A percentile compares a stretch with the other conserved stretches of the same genome.
These are phyloP conservation scores for Empidonax alnorum DNA, from an alignment of 2,113 vertebrate species.

Conservation along the genomic window DNA sequence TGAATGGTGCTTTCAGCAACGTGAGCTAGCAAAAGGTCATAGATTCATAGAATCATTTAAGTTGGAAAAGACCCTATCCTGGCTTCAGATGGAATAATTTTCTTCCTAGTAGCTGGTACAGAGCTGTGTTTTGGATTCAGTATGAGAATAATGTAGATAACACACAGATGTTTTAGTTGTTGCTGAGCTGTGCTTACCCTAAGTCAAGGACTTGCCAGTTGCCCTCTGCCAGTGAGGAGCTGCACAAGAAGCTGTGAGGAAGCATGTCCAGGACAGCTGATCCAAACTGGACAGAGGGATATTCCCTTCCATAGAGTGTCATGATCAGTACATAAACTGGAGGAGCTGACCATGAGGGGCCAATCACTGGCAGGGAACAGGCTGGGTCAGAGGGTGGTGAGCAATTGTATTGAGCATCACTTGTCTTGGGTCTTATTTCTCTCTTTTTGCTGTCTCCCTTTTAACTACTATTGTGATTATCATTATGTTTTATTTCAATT, in stretches of 20 bases:
- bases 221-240: not conserved
- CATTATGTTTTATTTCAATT: not conserved
- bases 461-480: not conserved
- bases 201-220: not conserved
- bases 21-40: not conserved
- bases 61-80: not conserved
- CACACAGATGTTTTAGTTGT: not conserved
- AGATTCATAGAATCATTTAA: not conserved
- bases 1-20: not conserved
- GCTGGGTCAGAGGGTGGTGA: not conserved
- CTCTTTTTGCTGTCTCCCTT: not conserved
- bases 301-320: too few relatives aligned
- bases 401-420: not conserved
- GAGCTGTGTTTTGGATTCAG: not conserved
- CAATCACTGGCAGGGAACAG: not conserved
- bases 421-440: not conserved
- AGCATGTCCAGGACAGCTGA: not conserved
- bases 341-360: not conserved
- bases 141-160: not conserved
- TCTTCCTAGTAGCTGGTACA: not conserved
- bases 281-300: not conserved
- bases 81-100: not conserved
- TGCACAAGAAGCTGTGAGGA: not conserved
- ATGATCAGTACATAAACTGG: not conserved
- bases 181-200: not conserved